These are phyloP conservation scores for Coregonus ussuriensis DNA, from an alignment of 2,797 vertebrate species.

Conservation along the genomic window DNA sequence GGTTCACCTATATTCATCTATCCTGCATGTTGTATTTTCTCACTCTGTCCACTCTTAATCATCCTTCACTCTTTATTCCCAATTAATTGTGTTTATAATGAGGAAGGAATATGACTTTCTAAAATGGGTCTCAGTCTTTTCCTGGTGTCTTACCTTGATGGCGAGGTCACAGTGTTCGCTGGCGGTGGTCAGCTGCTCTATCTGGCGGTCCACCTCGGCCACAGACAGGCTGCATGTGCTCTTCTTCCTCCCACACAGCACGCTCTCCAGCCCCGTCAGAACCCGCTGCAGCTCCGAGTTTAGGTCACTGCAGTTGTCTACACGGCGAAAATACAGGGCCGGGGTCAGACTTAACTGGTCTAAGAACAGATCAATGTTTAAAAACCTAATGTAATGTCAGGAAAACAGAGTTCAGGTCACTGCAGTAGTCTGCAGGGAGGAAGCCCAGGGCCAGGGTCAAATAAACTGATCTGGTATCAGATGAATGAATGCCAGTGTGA, in stretches of 20 bases:
- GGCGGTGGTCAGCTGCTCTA: constrained; percentile 86
- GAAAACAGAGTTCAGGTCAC: not conserved
- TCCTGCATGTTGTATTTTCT: not conserved
- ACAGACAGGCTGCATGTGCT: constrained; percentile 84
- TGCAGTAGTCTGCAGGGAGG: not conserved
- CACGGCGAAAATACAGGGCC: not conserved
- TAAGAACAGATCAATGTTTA: not conserved
- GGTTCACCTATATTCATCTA: not conserved
- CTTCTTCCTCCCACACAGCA: constrained; percentile 85
- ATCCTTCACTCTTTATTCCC: not conserved
- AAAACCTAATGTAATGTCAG: not conserved
- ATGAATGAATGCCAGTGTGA: not conserved
- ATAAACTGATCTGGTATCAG: not conserved
- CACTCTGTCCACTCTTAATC: not conserved
- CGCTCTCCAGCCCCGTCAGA: constrained; percentile 84
- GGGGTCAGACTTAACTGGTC: not conserved
- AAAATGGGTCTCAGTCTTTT: constrained; percentile 74
- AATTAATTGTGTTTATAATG: not conserved
- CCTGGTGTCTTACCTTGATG: constrained; percentile 4
- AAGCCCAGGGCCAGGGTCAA: not conserved
- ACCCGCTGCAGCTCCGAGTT: constrained; percentile 88
- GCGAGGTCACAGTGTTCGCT: constrained; percentile 87
- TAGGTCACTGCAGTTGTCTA: constrained; percentile 83
- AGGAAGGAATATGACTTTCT: not conserved
- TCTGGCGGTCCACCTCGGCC: constrained; percentile 86